These are phyloP conservation scores for Psophia crepitans DNA, from an alignment of 2,113 vertebrate genomes.

Conservation along the genomic window DNA sequence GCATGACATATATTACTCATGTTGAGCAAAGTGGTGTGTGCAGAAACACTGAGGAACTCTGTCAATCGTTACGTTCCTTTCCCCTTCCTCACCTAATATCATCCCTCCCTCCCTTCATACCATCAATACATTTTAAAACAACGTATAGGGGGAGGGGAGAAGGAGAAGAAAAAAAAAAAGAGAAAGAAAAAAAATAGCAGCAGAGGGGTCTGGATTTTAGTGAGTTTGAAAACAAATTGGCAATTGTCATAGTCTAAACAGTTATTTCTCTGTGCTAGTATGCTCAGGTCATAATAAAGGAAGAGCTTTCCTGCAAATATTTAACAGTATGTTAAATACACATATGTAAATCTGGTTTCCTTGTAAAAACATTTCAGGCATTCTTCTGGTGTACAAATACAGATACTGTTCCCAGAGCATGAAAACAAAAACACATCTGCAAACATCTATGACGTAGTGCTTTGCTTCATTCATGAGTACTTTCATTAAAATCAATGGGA, in stretches of 20 bases:
- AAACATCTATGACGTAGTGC: neutral
- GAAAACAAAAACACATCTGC: constrained; percentile 23
- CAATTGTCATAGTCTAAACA: neutral
- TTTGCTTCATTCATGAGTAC: constrained; percentile 26
- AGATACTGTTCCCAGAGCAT: neutral
- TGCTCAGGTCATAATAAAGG: neutral
- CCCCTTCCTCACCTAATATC: neutral
- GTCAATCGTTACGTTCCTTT: neutral
- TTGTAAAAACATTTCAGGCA: neutral
- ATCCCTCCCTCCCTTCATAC: neutral
- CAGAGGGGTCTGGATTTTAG: neutral
- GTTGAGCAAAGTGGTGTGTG: neutral
- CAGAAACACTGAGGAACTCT: neutral
- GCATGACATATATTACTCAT: neutral
- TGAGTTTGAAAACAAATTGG: neutral
- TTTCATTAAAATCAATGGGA: constrained; percentile 16
- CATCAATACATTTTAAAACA: neutral
- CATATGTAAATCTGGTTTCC: neutral
- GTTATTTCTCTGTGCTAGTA: neutral
- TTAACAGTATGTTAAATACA: neutral
- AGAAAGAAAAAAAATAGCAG: neutral
- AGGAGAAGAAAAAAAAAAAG: too few relatives aligned
- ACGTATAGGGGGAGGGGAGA: accelerated
- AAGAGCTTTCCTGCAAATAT: neutral
- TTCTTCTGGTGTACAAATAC: neutral